These are phyloP conservation scores for Amblyjoppa proteus DNA, from an alignment of 2,888 invertebrate genomes.

Conservation along the genomic window DNA sequence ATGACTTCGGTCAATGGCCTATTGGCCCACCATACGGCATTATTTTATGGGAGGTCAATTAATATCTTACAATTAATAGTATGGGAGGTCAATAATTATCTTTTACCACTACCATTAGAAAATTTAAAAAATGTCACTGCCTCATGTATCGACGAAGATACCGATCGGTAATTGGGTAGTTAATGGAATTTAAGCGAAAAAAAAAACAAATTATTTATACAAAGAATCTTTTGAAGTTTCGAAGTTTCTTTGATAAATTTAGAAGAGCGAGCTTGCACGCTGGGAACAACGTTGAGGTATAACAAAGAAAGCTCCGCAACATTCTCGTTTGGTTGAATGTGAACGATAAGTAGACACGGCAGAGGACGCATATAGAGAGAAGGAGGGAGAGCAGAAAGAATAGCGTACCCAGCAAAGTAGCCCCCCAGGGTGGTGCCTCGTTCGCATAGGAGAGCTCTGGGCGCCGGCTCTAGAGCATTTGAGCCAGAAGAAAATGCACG, in stretches of 20 bases:
- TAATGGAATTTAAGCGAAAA: no score
- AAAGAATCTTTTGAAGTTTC: neutral
- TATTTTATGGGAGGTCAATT: no score
- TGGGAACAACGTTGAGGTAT: conserved; percentile 14
- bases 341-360: conserved; percentile 50
- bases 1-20: no score
- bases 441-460: conserved; percentile 43
- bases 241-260: neutral
- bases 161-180: no score
- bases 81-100: no score
- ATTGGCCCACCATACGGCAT: no score
- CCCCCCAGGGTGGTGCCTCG: conserved; percentile 48
- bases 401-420: conserved; percentile 54
- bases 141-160: no score
- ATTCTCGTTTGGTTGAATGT: conserved; percentile 51
- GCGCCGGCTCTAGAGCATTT: conserved; percentile 66
- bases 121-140: no score
- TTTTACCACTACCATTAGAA: no score
- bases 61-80: no score
- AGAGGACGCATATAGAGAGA: conserved; percentile 10
- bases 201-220: neutral
- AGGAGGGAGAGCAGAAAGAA: conserved; percentile 21
- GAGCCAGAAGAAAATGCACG: conserved; percentile 72
- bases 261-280: neutral
- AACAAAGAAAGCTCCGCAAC: conserved; percentile 23